Base-by-base conservation (phyloP, 2,888 invertebrate genomes). In the Creontiades dilutus region DNA sequence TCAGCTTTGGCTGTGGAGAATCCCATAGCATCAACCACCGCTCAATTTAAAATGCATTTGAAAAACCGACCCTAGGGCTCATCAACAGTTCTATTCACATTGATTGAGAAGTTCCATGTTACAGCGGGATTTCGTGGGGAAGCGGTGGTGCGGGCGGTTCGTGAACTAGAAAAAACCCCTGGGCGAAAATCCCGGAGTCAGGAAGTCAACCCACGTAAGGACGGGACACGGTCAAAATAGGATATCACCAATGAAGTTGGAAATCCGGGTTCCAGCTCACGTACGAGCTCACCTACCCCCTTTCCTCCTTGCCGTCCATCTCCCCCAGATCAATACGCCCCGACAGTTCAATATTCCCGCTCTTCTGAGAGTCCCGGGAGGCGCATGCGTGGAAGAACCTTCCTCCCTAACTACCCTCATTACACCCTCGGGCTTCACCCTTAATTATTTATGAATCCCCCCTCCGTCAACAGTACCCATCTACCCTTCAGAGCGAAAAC, bases 311-410 rank as follows among this genome's bases (percentile, higher is more conserved):
- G 7, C 57, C 57, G 19, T 57, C 57, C 23, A 68, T 27, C 27
- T 23, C 11, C n/a, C n/a, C 13, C 9, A 37, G 78, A 78, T 78
- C 78, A 78, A 78, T 78, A 78, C 37, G 19, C 28, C 46, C 78
- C 78, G 78, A 46, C 78, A 78, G 78, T 78, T 78, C 78, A 78
- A 78, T 78, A 78, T 78, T 78, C 78, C 78, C 78, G 78, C 78
- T 78, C 78, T 78, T 47, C n/a, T 46, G 28, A n/a, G 37, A 28
- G 47, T 37, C 14, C 46, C 19, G 11, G n/a, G 9, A 12, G 19
- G 78, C 78, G 78, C 78, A 78, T 16, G 78, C 78, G 78, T 46
- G 14, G 5, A 7, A 23, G 27, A 68, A 5, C 68, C 68, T 68
- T 23, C 68, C 68, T 68, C 23, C 68, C n/a, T 23, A 68, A 23